Evolutionary conservation across 53 echinoderm and acorn worm genomes (phyloP).

Genomic region (Glandiceps talaboti): DNA sequence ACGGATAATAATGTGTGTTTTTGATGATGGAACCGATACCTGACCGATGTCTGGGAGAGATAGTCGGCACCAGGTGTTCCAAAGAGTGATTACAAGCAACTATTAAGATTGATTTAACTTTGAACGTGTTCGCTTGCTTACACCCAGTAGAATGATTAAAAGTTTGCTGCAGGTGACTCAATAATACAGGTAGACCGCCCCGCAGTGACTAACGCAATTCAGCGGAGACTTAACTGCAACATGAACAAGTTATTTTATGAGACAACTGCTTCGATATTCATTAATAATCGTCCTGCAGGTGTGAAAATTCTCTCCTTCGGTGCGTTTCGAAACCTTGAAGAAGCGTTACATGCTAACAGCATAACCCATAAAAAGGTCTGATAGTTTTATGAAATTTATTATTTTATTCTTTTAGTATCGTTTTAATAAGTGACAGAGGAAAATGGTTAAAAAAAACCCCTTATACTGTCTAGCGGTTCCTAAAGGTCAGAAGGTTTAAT

Average conservation of each 20-base stretch:
- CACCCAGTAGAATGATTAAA: neutral
- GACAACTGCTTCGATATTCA: neutral
- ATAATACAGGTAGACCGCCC: neutral
- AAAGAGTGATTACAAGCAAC: neutral
- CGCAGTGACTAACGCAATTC: neutral
- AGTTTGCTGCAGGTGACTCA: neutral
- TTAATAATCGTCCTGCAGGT: neutral
- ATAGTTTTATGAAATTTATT: no score
- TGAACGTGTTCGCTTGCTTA: neutral
- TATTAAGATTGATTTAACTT: neutral
- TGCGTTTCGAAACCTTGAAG: neutral
- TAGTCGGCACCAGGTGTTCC: neutral
- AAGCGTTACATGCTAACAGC: neutral
- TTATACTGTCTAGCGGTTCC: no score
- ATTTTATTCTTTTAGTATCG: no score
- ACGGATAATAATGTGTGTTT: neutral
- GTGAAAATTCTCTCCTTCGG: neutral
- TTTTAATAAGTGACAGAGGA: no score
- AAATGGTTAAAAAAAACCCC: no score
- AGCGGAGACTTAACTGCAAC: neutral
- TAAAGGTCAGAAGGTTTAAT: no score
- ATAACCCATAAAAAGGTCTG: neutral
- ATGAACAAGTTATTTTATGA: neutral
- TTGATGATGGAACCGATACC: neutral
- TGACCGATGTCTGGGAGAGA: neutral